Base-by-base conservation (phyloP, 2,113 vertebrate species). In the Rhinolophus sinicus region DNA sequence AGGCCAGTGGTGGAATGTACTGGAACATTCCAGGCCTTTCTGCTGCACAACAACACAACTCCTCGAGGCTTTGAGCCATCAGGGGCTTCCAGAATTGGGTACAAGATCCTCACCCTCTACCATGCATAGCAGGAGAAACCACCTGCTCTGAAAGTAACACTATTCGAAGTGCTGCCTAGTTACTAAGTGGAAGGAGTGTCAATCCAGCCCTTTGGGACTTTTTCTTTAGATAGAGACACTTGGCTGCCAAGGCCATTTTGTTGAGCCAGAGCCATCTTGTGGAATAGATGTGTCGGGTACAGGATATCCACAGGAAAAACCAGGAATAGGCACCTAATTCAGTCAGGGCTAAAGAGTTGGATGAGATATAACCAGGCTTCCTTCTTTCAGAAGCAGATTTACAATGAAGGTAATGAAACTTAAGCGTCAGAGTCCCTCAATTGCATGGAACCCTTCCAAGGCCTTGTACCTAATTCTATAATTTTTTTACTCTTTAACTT, bases 261-360 rank as follows among this genome's bases (percentile, higher is more conserved):
- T 96, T 88, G 76, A 95, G 40, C 52, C 72, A 88, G 89, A 93
- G 78, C 80, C 92, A 60, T 97, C 69, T 89, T 95, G 77, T 96
- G 60, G 73, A 93, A 75, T 91, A 94, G 52, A 92, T 88, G 56
- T 89, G 75, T 67, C 93, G 64, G 72, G 19, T 75, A 90, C 62
- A 94, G 87, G 92, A 97, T 97, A 97, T 96, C 94, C 90, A 96
- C 76, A 92, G 96, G 88, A 97, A 97, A 96, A 97, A 81, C 91
- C 93, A 93, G 95, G 65, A 97, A 96, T 84, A 92, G 94, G 69
- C 33, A 72, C 44, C 67, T 87, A 73, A 85, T 95, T 93, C 72
- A 90, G 64, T 87, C 76, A 58, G 54, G 77, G 28, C 64, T 87
- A 40, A 92, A 33, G 44, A 83, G 44, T 16, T 87, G 52, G 83